These are phyloP conservation scores for Schizaphis graminum DNA, from an alignment of 2,888 invertebrate genomes.

Conservation along the genomic window DNA sequence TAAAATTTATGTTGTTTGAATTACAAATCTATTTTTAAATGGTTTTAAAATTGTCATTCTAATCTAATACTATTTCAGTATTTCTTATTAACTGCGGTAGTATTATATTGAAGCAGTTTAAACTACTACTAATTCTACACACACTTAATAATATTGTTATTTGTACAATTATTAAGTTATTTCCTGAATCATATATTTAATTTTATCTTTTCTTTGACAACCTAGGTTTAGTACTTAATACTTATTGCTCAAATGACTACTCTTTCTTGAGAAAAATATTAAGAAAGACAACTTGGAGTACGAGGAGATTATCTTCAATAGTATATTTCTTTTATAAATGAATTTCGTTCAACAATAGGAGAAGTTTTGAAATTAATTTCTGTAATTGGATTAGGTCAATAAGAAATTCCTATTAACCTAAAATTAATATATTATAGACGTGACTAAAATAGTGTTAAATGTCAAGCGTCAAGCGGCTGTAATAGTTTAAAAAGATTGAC, in stretches of 20 bases:
- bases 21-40: background rate
- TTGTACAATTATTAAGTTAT: conserved; percentile 31
- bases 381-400: background rate
- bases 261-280: conserved; percentile 13
- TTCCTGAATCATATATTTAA: conserved; percentile 2
- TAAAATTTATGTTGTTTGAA: background rate
- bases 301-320: background rate
- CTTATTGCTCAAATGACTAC: background rate
- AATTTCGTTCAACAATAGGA: background rate
- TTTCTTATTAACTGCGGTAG: background rate
- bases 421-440: background rate
- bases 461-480: background rate
- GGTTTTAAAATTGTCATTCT: background rate
- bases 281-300: background rate
- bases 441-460: background rate
- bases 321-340: background rate
- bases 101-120: background rate
- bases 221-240: no score
- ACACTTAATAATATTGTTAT: background rate
- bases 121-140: background rate
- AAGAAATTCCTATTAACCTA: background rate
- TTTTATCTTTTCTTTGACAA: conserved; percentile 26
- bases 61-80: conserved; percentile 3
- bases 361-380: background rate
- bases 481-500: background rate